Evolutionary conservation across 2,888 invertebrate genomes (phyloP), one percentile per base, ranked within the genome.

Genomic region (Camptogramma bilineatum): DNA sequence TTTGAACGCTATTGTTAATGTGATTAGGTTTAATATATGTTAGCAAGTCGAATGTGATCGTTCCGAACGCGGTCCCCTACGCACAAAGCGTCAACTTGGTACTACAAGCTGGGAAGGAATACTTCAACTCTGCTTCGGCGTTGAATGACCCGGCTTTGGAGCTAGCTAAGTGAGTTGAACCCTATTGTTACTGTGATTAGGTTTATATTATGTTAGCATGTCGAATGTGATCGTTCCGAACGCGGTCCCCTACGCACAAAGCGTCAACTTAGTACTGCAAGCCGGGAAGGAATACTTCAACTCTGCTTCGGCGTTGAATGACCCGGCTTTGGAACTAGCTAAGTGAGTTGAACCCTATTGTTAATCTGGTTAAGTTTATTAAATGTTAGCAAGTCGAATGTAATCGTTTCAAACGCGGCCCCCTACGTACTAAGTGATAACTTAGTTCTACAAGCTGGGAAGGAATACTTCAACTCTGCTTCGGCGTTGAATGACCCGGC

Each of bases 81-180:
- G 10, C 28, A 5, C 51, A 58, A 21, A 62, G 54, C 13, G 62
- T 62, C 51, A 21, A 19, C 5, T 86, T 93, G 62, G 90, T 95
- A 17, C 83, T 90, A 4, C 94, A 94, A 78, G 80, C 80, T 2
- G 68, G 66, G 18, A 55, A 52, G 42, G 72, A 72, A 50, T 72
- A 72, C 52, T 69, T 72, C 61, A 70, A 72, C 64, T 70, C 72
- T 0, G 67, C 72, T 0, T 70, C 70, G 0, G 62, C 64, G 16
- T 52, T 72, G 13, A 52, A 52, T 19, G 72, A 72, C 28, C 72
- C 72, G 10, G 80, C 80, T 4, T 94, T 97, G 88, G 94, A 95
- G 58, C 86, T 96, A 19, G 95, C 96, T 44, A 94, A 88, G 95
- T 95, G 76, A 78, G 66, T 60, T 57, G 16, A 31, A 51, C 54